Evolutionary conservation across 2,797 vertebrate genomes (phyloP), one percentile per base, ranked within the genome.

Genomic region (Chaetodon trifasciatus): DNA sequence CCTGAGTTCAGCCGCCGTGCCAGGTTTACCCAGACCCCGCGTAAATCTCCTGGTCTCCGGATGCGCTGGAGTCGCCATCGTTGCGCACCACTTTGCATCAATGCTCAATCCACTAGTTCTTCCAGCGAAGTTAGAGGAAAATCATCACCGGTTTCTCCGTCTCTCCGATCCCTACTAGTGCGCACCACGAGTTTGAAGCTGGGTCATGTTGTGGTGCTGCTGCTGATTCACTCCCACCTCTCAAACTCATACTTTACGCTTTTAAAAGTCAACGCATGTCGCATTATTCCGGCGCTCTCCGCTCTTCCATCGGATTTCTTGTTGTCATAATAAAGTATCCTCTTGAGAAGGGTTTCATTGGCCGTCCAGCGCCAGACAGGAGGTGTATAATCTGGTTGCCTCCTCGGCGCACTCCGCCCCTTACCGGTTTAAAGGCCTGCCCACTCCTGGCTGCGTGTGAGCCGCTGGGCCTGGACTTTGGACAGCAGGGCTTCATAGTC

Each of bases 21-120:
- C 98, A 5, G 97, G 98, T 92, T 98, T 98, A 70, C 98, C 96
- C 78, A 99, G 93, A 82, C 96, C 96, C 82, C 97, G 94, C 68
- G 97, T 99, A 93, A 99, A 99, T 90, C 95, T 98, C 93, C 98
- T 96, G 85, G 97, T 97, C 95, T 97, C 97, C 81, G 95, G 94
- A 12, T 94, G 95, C 64, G 57, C 74, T 58, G 94, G 89, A 46
- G 93, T 92, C 58, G 94, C 79, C 93, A 95, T 94, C 8, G 63
- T 79, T 37, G 71, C 66, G 70, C 81, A 35, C 81, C 74, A 28
- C 79, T 87, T 83, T 21, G 90, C 74, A 74, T 83, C 78, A 78
- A 86, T 56, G 78, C 53, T 73, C 60, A 76, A 78, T 68, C 75
- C 82, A 71, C 58, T 21, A 52, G 58, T 69, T 84, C 13, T 10